phyloP scores from a whole-genome alignment of 2,113 vertebrate genomes.

The Xenopus tropicalis region UCB_Xtro_10.0 CM004451.2:51578501-51579000 shows the following conservation, averaged over 20 bases:
- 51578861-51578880: too few species aligned
- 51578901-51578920: too few species aligned
- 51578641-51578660: slow-evolving; percentile 55
- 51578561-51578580: too few species aligned
- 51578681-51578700: slow-evolving; percentile 50
- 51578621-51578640: slow-evolving; percentile 45
- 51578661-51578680: slow-evolving; percentile 48
- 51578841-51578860: too few species aligned
- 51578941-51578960: too few species aligned
- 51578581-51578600: not conserved
- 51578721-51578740: slow-evolving; percentile 45
- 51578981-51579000: not conserved
- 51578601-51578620: slow-evolving; percentile 42
- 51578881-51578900: too few species aligned
- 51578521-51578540: too few species aligned
- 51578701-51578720: slow-evolving; percentile 48
- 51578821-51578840: slow-evolving; percentile 42
- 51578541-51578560: too few species aligned
- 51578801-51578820: slow-evolving; percentile 46
- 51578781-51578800: slow-evolving; percentile 45
- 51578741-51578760: slow-evolving; percentile 47
- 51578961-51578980: too few species aligned
- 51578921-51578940: too few species aligned
- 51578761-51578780: slow-evolving; percentile 48
- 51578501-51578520: too few species aligned